Evolutionary conservation across 2,797 vertebrate species (phyloP), one percentile per base, ranked within the genome.

Genomic region (Chrysocyon brachyurus): DNA sequence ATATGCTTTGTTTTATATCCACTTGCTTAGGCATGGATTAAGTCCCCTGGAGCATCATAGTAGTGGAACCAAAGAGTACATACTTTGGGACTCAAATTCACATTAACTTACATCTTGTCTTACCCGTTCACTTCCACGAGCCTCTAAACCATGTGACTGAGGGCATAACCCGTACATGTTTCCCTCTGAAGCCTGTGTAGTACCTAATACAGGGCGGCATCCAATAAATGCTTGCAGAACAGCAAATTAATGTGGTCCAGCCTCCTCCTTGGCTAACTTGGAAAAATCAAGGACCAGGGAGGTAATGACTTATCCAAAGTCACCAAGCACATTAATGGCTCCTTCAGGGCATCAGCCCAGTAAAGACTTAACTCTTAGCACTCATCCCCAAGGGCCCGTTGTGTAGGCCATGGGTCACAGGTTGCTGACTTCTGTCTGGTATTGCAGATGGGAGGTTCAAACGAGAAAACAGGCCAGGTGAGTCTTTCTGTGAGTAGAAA

Each of bases 401-500:
- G 88, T 40, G 12, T 33, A 81, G 79, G 64, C 22, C 59, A 12
- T 2, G 1, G 68, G 17, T 11, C 63, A 19, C 15, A 15, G 57
- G 49, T 19, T 52, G 19, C 22, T 3, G 54, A 90, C 26, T 66
- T 49, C 61, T 9, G 6, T 73, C 54, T 79, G 26, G 61, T 61
- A 82, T 3, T 28, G 28, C n/a, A 70, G 66, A 59, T 36, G 10
- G 72, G 46, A 90, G 21, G 28, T 79, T 90, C 90, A 90, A 96
- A 46, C 36, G 66, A 94, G 81, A 36, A 79, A 79, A 91, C 46
- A 28, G 70, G n/a, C 66, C 96, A 94, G 84, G 81, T 95, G 81
- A 57, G 70, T 59, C 40, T 86, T 56, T 75, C 91, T 68, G 17
- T 46, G 81, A 92, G 77, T 72, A 92, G 87, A 95, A 70, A 54